phyloP scores from a whole-genome alignment of 2,888 invertebrate genomes.

The Mantis religiosa region DNA sequence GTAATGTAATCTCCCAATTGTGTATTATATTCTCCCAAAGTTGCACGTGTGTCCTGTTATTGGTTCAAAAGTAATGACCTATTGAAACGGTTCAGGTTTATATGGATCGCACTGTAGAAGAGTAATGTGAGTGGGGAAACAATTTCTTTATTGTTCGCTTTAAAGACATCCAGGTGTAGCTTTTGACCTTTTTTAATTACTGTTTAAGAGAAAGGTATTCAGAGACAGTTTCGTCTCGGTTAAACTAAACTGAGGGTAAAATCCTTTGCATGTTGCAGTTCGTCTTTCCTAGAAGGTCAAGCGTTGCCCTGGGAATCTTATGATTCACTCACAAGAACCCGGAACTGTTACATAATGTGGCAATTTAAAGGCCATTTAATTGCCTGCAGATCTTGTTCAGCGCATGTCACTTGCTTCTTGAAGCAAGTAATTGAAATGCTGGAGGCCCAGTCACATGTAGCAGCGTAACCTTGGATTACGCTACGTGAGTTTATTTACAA shows the following conservation, averaged over 20 bases:
- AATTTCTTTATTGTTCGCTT: too few species aligned
- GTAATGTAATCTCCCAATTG: too few species aligned
- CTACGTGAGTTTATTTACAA: not conserved
- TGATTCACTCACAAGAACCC: not conserved
- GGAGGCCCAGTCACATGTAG: not conserved
- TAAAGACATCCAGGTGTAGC: too few species aligned
- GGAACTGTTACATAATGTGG: not conserved
- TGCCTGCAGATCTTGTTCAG: not conserved
- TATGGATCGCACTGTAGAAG: too few species aligned
- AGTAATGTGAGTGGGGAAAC: too few species aligned
- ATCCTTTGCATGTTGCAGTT: not conserved
- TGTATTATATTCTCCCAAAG: too few species aligned
- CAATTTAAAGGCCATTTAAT: not conserved
- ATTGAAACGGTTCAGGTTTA: too few species aligned
- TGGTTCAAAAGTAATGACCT: too few species aligned
- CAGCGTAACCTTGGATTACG: not conserved
- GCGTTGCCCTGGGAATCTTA: not conserved
- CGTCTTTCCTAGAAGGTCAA: not conserved
- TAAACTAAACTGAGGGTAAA: not conserved
- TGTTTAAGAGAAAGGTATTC: too few species aligned
- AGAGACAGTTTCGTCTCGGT: not conserved
- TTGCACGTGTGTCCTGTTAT: too few species aligned
- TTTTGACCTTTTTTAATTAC: too few species aligned
- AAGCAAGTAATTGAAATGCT: not conserved
- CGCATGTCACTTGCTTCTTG: not conserved